Evolutionary conservation across 2,888 invertebrate species (phyloP).

Genomic region (Baronia brevicornis): DNA sequence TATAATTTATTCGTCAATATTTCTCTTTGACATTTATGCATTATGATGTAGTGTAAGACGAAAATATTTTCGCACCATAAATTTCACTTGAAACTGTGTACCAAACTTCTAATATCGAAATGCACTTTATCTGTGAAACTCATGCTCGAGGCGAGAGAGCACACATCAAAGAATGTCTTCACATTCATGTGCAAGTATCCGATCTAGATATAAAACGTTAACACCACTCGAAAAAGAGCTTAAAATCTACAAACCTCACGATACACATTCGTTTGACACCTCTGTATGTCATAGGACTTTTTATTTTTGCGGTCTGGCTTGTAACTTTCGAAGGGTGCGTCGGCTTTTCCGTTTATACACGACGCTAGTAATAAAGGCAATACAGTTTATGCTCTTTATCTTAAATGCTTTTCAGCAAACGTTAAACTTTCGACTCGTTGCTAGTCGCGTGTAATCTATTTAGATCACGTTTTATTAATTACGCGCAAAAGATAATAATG

Average conservation of each 20-base stretch:
- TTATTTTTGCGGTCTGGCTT: constrained; percentile 19
- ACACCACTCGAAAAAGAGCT: constrained; percentile 33
- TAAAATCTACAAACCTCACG: constrained; percentile 28
- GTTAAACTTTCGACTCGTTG: constrained; percentile 34
- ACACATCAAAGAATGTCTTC: constrained; percentile 65
- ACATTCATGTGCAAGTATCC: constrained; percentile 30
- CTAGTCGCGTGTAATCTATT: constrained; percentile 41
- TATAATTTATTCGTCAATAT: too few species aligned
- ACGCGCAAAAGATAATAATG: constrained; percentile 39
- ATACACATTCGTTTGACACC: constrained; percentile 33
- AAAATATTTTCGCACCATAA: constrained; percentile 53
- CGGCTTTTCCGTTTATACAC: constrained; percentile 38
- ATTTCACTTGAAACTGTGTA: constrained; percentile 61
- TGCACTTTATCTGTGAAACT: constrained; percentile 69
- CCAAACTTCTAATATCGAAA: constrained; percentile 70
- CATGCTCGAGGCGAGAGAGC: constrained; percentile 55
- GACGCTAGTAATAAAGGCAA: constrained; percentile 58
- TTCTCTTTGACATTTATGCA: too few species aligned
- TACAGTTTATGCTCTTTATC: constrained; percentile 57
- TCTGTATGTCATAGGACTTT: constrained; percentile 27
- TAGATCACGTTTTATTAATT: constrained; percentile 50
- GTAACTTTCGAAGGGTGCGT: constrained; percentile 37
- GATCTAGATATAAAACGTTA: too few species aligned
- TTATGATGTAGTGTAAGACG: too few species aligned
- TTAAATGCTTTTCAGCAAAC: constrained; percentile 36